A percentile compares a stretch with the other conserved stretches of the same genome.
Conservation (phyloP, 2,888 invertebrate species). For the Seladonia tumulorum region DNA sequence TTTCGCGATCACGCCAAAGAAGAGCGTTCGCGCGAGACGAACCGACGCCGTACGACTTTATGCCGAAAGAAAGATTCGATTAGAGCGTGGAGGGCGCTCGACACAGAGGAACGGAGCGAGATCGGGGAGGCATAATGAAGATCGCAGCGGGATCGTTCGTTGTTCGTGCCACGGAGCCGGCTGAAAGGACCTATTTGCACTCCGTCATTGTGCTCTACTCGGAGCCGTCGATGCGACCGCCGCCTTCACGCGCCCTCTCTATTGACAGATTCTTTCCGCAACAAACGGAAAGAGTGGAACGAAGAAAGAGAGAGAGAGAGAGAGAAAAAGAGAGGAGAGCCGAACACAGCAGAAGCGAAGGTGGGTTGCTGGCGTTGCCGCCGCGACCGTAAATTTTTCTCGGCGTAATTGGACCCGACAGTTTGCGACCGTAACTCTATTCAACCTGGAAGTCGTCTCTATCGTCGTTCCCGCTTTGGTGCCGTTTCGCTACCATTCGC, state of each 20-base stretch:
- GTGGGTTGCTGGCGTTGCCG: conserved; percentile 29
- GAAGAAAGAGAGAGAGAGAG: not conserved
- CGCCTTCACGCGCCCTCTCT: conserved; percentile 51
- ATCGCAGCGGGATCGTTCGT: conserved; percentile 69
- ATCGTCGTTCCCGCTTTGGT: conserved; percentile 6
- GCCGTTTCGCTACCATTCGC: not conserved
- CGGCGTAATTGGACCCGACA: conserved; percentile 62
- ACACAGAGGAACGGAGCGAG: conserved; percentile 32
- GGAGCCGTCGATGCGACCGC: conserved; percentile 55
- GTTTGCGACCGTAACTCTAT: conserved; percentile 20
- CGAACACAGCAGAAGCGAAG: conserved; percentile 22
- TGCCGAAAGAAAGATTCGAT: conserved; percentile 55
- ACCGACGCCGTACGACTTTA: conserved; percentile 17
- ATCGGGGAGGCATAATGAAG: conserved; percentile 66
- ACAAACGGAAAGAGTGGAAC: conserved; percentile 35
- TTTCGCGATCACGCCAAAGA: conserved; percentile 19
- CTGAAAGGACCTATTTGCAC: conserved; percentile 69
- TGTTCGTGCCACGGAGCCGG: conserved; percentile 52
- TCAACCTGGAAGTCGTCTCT: conserved; percentile 16
- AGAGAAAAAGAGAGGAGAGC: not conserved
- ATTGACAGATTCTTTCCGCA: conserved; percentile 70
- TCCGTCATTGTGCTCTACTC: conserved; percentile 62
- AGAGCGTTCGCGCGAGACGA: conserved; percentile 41
- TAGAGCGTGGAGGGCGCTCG: conserved; percentile 49
- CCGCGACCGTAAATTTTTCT: conserved; percentile 66